Conservation (phyloP, 2,797 vertebrate species). For the Aselliscus stoliczkanus region DNA sequence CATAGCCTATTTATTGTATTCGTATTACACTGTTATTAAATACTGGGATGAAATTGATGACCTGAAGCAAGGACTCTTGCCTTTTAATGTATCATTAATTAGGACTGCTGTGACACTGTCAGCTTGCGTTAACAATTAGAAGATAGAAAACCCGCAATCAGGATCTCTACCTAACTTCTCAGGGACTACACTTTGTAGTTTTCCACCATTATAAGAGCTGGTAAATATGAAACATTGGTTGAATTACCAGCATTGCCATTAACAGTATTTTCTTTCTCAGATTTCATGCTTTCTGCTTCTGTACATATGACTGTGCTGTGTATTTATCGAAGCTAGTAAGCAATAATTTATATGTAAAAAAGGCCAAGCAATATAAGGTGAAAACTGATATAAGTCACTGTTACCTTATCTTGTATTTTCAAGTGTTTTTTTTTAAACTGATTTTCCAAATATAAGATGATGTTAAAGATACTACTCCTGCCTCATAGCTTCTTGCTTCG, state of each 20-base stretch:
- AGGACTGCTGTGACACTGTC: conserved; percentile 70
- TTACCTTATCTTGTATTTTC: conserved; percentile 84
- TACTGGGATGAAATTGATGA: conserved; percentile 70
- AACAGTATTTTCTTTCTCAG: conserved; percentile 79
- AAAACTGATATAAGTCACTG: conserved; percentile 81
- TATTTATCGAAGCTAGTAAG: conserved; percentile 88
- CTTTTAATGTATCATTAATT: conserved; percentile 54
- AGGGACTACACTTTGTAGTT: conserved; percentile 84
- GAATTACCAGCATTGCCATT: conserved; percentile 85
- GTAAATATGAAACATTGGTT: conserved; percentile 89
- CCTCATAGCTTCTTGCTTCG: conserved; percentile 51
- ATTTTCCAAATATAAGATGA: conserved; percentile 85
- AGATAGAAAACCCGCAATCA: conserved; percentile 69
- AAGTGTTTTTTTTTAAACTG: conserved; percentile 82
- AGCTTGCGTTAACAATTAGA: conserved; percentile 74
- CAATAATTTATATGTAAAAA: conserved; percentile 94
- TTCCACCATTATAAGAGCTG: conserved; percentile 78
- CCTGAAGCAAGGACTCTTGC: conserved; percentile 72
- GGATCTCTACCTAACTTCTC: conserved; percentile 83
- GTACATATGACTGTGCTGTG: conserved; percentile 89
- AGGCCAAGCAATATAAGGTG: conserved; percentile 85
- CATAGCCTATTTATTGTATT: conserved; percentile 84
- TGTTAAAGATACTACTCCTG: conserved; percentile 72
- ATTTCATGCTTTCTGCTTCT: conserved; percentile 84
- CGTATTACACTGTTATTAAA: conserved; percentile 73